These are phyloP conservation scores for Priocnemis perturbator DNA, from an alignment of 2,888 invertebrate species.

Conservation along the genomic window DNA sequence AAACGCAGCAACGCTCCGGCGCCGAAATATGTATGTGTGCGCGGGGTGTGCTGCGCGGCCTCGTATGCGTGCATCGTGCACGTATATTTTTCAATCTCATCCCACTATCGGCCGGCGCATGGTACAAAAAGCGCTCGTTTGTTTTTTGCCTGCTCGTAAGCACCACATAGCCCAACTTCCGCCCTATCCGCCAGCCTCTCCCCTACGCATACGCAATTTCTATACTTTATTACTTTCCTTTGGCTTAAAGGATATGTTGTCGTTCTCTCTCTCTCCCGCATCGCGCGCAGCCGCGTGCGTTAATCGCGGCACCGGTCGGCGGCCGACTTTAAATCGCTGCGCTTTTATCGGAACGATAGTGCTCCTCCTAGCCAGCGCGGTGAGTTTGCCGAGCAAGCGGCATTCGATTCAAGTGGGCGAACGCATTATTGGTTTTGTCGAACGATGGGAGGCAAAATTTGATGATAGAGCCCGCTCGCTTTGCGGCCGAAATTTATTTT, in stretches of 20 bases:
- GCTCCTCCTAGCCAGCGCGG: slow-evolving; percentile 11
- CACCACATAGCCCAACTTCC: slow-evolving; percentile 38
- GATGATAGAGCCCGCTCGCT: not conserved
- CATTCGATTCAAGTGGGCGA: slow-evolving; percentile 2
- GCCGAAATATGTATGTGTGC: slow-evolving; percentile 13
- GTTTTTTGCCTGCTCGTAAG: slow-evolving; percentile 40
- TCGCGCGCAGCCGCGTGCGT: slow-evolving; percentile 17
- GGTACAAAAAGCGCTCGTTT: slow-evolving; percentile 46
- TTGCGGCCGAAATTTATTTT: not conserved
- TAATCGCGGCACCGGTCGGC: slow-evolving; percentile 27
- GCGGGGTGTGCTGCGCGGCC: slow-evolving; percentile 1
- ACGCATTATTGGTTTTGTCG: slow-evolving; percentile 21
- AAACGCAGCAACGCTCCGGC: slow-evolving; percentile 28
- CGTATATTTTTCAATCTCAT: slow-evolving; percentile 39
- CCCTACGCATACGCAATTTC: slow-evolving; percentile 40
- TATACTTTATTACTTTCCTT: slow-evolving; percentile 53
- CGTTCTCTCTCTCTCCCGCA: slow-evolving; percentile 4
- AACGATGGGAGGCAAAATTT: slow-evolving; percentile 5
- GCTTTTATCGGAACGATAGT: slow-evolving; percentile 24
- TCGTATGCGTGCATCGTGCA: slow-evolving; percentile 21
- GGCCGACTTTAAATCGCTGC: slow-evolving; percentile 26
- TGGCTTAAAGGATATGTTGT: slow-evolving; percentile 30
- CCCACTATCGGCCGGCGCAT: slow-evolving; percentile 18
- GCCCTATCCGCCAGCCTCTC: slow-evolving; percentile 3
- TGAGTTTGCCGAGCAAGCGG: not conserved